Evolutionary conservation across 2,888 invertebrate species (phyloP), one percentile per base, ranked within the genome.

Genomic region (Ophion slaviceki): DNA sequence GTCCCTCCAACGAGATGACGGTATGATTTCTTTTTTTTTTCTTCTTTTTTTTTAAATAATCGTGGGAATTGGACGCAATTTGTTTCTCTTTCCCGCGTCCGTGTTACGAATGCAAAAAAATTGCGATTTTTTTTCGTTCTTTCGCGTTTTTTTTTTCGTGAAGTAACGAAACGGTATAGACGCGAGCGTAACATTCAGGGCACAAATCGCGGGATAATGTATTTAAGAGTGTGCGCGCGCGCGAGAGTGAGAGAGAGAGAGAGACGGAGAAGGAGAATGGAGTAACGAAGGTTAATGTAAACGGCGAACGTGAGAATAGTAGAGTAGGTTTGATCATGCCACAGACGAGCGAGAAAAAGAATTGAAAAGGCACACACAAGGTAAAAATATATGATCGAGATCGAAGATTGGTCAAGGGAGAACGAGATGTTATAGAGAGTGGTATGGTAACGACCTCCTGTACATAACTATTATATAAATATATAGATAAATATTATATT

Each of bases 391-490:
- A 76, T 66, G 81, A 77, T 78, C 80, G 85, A 81, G 17, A 81
- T 72, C 59, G 67, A 77, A 64, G 62, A 77, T 72, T 74, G 36
- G 80, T 84, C 36, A 80, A 57, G 80, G 53, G 68, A 59, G 40
- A 76, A 57, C 70, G 78, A 64, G 67, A 77, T 57, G 82, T 72
- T 66, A 77, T 67, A 80, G 59, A 85, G 64, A 62, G 45, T 89
- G 91, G 89, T 90, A 90, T 88, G 91, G 67, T 77, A 88, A 91
- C 88, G 86, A 92, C 90, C 91, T 91, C 91, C 89, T 92, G 92
- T 92, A 92, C 85, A 92, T 92, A 92, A 90, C 88, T 92, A 92
- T 92, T 92, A 92, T 92, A 92, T 90, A 92, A 90, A 91, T 89
- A 91, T 90, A 90, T 90, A 89, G 86, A 88, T 88, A 89, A 89